A percentile compares a stretch with the other conserved stretches of the same genome.
Conservation (phyloP, 2,113 vertebrate genomes). For the Eurystomus gularis region DNA sequence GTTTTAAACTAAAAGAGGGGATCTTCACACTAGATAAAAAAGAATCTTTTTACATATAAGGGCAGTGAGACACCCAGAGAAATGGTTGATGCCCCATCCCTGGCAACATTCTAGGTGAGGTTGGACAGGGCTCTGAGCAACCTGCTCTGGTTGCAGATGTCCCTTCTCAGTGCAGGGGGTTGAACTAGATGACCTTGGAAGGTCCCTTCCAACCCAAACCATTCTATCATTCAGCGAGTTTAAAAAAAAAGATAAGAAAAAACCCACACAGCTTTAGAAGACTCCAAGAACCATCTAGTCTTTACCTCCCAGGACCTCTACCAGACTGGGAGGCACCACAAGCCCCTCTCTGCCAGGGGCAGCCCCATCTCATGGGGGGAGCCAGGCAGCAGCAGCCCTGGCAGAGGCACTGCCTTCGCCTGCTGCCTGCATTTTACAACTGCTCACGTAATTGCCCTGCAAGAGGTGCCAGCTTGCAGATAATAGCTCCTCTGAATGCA, state of each 20-base stretch:
- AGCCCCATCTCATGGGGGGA: neutral
- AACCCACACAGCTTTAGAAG: neutral
- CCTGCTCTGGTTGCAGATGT: neutral
- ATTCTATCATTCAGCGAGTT: neutral
- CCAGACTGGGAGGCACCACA: accelerated
- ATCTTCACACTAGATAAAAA: neutral
- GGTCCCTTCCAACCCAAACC: neutral
- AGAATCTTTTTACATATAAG: neutral
- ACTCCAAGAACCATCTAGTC: accelerated
- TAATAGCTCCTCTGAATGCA: neutral
- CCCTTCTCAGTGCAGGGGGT: neutral
- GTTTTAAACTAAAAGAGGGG: neutral
- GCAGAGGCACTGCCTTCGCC: neutral
- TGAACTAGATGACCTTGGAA: neutral
- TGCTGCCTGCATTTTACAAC: neutral
- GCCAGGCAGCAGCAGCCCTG: neutral
- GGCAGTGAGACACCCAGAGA: neutral
- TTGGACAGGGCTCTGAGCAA: neutral
- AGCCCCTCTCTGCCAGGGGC: accelerated
- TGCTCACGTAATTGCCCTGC: neutral
- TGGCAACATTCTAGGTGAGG: neutral
- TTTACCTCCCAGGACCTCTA: neutral
- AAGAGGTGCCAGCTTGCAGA: constrained; percentile 33
- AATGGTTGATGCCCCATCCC: neutral
- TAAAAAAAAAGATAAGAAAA: too few relatives aligned